phyloP scores from a whole-genome alignment of 1,140 invertebrate genomes.

The Drosophila obscura region DNA sequence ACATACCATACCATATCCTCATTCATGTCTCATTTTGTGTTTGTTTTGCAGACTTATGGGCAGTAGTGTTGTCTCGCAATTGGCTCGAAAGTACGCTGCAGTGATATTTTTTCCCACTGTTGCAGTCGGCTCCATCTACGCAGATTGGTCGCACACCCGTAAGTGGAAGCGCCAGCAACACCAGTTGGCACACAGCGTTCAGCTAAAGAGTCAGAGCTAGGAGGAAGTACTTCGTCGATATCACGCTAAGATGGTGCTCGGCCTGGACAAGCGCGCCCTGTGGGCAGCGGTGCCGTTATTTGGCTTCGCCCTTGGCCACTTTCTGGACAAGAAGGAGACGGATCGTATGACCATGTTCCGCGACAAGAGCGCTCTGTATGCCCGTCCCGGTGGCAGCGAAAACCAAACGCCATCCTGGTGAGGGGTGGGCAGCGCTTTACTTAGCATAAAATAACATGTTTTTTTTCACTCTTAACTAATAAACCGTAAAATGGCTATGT shows the following conservation, averaged over 20 bases:
- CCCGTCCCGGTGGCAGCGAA: slow-evolving; percentile 86
- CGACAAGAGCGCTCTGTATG: slow-evolving; percentile 91
- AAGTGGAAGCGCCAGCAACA: slow-evolving; percentile 87
- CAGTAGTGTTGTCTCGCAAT: slow-evolving; percentile 66
- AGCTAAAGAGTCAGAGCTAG: slow-evolving; percentile 62
- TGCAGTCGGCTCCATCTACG: slow-evolving; percentile 86
- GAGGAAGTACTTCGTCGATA: slow-evolving; percentile 2
- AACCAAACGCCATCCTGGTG: slow-evolving; percentile 88
- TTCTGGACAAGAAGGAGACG: slow-evolving; percentile 88
- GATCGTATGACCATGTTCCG: slow-evolving; percentile 88
- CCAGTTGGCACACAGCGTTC: slow-evolving; percentile 60
- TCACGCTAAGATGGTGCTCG: slow-evolving; percentile 84
- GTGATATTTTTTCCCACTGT: slow-evolving; percentile 88
- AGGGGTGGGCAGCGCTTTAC: slow-evolving; percentile 36
- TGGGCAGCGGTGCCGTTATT: slow-evolving; percentile 85
- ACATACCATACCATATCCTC: slow-evolving; percentile 1
- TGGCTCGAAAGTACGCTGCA: slow-evolving; percentile 85
- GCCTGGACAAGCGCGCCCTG: slow-evolving; percentile 84
- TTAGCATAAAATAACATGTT: slow-evolving; percentile 30
- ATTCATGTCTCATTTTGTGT: slow-evolving; percentile 33
- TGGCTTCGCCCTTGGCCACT: slow-evolving; percentile 86
- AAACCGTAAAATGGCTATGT: slow-evolving; percentile 64
- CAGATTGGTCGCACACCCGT: slow-evolving; percentile 88
- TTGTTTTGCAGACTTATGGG: slow-evolving; percentile 76
- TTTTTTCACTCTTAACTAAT: slow-evolving; percentile 55